Percentiles rank a stretch among this genome's conserved stretches.
Conservation (phyloP, 2,797 vertebrate genomes). For the Poecilia wingei region DNA sequence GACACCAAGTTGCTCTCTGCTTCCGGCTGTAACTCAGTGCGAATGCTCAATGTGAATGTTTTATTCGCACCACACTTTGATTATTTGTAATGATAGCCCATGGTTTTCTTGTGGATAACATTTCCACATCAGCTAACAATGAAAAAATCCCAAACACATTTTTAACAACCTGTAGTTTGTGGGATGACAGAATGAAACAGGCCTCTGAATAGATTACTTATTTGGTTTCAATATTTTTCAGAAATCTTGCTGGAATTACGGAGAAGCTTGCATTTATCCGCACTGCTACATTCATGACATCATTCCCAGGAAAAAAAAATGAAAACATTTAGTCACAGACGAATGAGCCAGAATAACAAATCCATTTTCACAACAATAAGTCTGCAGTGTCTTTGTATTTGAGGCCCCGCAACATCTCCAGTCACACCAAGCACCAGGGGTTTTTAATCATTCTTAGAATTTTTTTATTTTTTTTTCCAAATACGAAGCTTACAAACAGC, state of each 20-base stretch:
- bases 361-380: slow-evolving; percentile 39
- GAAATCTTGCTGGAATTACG: slow-evolving; percentile 4
- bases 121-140: neutral
- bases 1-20: slow-evolving; percentile 40
- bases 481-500: slow-evolving; percentile 10
- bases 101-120: neutral
- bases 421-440: slow-evolving; percentile 13
- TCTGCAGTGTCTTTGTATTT: slow-evolving; percentile 28
- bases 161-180: neutral
- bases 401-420: slow-evolving; percentile 10
- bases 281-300: slow-evolving; percentile 22
- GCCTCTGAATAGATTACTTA: neutral
- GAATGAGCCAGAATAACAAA: slow-evolving; percentile 34
- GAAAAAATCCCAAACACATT: slow-evolving; percentile 1
- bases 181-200: neutral
- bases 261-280: neutral
- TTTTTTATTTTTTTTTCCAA: neutral
- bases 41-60: slow-evolving; percentile 8
- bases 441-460: slow-evolving; percentile 3
- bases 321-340: slow-evolving; percentile 30
- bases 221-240: slow-evolving; percentile 14
- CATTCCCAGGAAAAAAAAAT: slow-evolving; percentile 21
- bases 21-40: slow-evolving; percentile 24
- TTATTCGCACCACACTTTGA: slow-evolving; percentile 18
- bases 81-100: slow-evolving; percentile 16